These are phyloP conservation scores for Magallana gigas DNA, from an alignment of 1,140 invertebrate species.

Conservation along the genomic window DNA sequence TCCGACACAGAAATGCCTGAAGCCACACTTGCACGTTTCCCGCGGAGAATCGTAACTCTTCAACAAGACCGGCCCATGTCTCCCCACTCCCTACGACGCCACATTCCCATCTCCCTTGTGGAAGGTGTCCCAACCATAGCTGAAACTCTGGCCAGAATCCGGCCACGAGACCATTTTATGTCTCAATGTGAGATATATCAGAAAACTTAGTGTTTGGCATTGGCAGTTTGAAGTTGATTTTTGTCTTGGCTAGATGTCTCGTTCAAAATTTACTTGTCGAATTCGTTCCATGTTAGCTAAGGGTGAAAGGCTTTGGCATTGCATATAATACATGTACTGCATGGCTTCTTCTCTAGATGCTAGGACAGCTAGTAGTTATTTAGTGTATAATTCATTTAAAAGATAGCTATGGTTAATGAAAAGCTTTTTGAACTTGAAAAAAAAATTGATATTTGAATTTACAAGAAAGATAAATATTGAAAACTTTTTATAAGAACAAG, in stretches of 20 bases:
- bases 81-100: conserved; percentile 32
- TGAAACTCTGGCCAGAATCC: conserved; percentile 52
- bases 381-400: too few species aligned
- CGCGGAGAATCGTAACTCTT: conserved; percentile 53
- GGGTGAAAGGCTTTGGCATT: not conserved
- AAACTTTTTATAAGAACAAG: too few species aligned
- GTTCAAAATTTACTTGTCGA: not conserved
- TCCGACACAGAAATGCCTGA: conserved; percentile 54
- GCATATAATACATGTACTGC: conserved; percentile 19
- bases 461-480: too few species aligned
- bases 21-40: conserved; percentile 42
- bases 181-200: conserved; percentile 19
- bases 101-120: conserved; percentile 51
- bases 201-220: not conserved
- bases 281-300: not conserved
- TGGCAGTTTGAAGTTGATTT: conserved; percentile 44
- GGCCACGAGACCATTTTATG: conserved; percentile 40
- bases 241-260: conserved; percentile 1
- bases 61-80: conserved; percentile 50
- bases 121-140: conserved; percentile 55
- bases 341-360: not conserved
- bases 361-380: too few species aligned
- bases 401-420: too few species aligned
- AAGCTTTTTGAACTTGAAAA: too few species aligned
- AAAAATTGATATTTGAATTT: too few species aligned